Evolutionary conservation across 2,113 vertebrate genomes (phyloP).

Genomic region (Cheirogaleus medius): DNA sequence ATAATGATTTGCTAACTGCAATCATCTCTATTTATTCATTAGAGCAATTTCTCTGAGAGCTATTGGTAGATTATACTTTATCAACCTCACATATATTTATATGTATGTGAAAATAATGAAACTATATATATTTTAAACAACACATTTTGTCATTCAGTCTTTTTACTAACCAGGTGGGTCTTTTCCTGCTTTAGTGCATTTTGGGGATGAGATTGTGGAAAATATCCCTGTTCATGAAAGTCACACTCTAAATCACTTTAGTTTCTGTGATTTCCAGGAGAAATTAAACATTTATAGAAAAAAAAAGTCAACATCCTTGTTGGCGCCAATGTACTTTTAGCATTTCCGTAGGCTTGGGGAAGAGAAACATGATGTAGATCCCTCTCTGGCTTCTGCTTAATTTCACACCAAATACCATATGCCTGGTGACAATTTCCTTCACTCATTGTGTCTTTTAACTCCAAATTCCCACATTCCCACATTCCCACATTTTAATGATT

Average conservation of each 20-base stretch:
- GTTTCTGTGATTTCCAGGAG: constrained; percentile 13
- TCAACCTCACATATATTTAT: background rate
- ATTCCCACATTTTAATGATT: background rate
- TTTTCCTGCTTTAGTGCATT: background rate
- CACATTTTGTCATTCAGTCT: background rate
- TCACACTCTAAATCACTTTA: background rate
- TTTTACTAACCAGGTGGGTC: background rate
- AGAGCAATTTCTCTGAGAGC: background rate
- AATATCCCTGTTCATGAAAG: background rate
- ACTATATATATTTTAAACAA: background rate
- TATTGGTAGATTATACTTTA: background rate
- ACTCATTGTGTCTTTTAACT: background rate
- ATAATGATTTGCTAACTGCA: background rate
- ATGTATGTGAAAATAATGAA: background rate
- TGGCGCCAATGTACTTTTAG: background rate
- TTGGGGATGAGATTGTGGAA: background rate
- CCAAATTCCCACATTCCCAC: background rate
- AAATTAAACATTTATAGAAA: constrained; percentile 13
- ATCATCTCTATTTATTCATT: background rate
- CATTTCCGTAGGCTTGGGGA: background rate
- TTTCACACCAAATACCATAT: background rate
- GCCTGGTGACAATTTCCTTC: background rate
- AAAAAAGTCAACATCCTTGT: background rate
- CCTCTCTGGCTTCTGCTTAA: background rate
- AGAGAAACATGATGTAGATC: background rate